A percentile compares a stretch with the other conserved stretches of the same genome.
phyloP scores from a whole-genome alignment of 30 jellyfish, hydroid and myxozoan genomes.

The Hydractinia symbiolongicarpus region DNA sequence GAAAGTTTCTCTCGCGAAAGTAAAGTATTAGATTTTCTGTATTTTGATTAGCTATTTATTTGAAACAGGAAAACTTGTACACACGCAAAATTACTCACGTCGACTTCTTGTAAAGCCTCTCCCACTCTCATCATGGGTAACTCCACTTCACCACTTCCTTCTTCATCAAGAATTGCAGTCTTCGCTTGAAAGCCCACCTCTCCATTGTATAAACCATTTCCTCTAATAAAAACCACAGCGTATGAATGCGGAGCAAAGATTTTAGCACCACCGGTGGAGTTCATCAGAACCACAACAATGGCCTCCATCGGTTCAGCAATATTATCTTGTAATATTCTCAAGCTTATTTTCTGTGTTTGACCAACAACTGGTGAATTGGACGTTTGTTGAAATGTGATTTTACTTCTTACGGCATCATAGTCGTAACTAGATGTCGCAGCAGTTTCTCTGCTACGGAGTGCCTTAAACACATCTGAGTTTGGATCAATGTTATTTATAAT shows the following conservation, averaged over 20 bases:
- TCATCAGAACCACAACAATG: slow-evolving; percentile 45
- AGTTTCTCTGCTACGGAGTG: slow-evolving; percentile 33
- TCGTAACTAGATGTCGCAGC: slow-evolving; percentile 29
- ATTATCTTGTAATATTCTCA: slow-evolving; percentile 51
- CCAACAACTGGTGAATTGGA: slow-evolving; percentile 31
- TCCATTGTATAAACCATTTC: slow-evolving; percentile 93
- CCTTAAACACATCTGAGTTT: slow-evolving; percentile 37
- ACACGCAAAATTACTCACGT: background rate
- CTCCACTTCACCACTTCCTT: slow-evolving; percentile 18
- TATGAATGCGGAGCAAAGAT: slow-evolving; percentile 17
- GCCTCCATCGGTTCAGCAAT: slow-evolving; percentile 84
- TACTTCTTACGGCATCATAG: slow-evolving; percentile 23
- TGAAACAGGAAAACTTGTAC: too few relatives aligned
- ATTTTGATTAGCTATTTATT: too few relatives aligned
- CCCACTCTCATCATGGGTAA: slow-evolving; percentile 25
- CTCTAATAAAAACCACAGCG: slow-evolving; percentile 61
- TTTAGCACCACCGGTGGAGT: slow-evolving; percentile 86
- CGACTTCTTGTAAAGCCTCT: slow-evolving; percentile 10
- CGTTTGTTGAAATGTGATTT: slow-evolving; percentile 19
- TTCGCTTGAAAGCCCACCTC: slow-evolving; percentile 65
- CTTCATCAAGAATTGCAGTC: slow-evolving; percentile 66
- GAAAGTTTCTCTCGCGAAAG: too few relatives aligned
- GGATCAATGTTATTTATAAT: slow-evolving; percentile 36
- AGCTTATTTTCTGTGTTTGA: slow-evolving; percentile 46
- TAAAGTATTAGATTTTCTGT: too few relatives aligned